phyloP scores from a whole-genome alignment of 2,113 vertebrate genomes.

The Mesembrinibis cayennensis region DNA sequence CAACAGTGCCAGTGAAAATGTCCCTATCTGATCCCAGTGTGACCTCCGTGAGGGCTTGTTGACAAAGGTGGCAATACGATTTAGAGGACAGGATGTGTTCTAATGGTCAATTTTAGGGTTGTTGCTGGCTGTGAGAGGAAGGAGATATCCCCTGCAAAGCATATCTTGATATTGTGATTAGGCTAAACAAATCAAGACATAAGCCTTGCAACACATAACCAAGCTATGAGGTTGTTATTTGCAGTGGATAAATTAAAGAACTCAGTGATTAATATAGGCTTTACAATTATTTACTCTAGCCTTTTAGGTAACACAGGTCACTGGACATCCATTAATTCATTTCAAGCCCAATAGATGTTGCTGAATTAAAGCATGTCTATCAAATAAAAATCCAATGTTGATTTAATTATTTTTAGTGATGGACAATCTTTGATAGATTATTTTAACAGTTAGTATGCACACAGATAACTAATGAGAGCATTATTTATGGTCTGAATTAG shows the following conservation, averaged over 20 bases:
- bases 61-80: not conserved
- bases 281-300: slow-evolving; percentile 2
- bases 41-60: not conserved
- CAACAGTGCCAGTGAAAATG: not conserved
- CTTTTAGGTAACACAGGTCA: not conserved
- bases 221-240: not conserved
- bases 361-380: slow-evolving; percentile 9
- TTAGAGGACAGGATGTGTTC: not conserved
- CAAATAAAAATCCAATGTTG: not conserved
- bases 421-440: not conserved
- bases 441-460: not conserved
- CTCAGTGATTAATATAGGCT: not conserved
- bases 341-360: not conserved
- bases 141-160: not conserved
- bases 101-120: not conserved
- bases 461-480: slow-evolving; percentile 22
- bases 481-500: slow-evolving; percentile 48
- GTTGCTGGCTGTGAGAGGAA: not conserved
- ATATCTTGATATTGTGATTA: not conserved
- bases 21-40: not conserved
- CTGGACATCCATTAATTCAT: slow-evolving; percentile 5
- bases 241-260: slow-evolving; percentile 4
- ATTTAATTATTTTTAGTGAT: slow-evolving; percentile 4
- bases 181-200: not conserved
- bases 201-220: not conserved